Percentiles rank a stretch among this genome's conserved stretches.
Conservation (phyloP, 2,888 invertebrate species). For the Erebia ligea region DNA sequence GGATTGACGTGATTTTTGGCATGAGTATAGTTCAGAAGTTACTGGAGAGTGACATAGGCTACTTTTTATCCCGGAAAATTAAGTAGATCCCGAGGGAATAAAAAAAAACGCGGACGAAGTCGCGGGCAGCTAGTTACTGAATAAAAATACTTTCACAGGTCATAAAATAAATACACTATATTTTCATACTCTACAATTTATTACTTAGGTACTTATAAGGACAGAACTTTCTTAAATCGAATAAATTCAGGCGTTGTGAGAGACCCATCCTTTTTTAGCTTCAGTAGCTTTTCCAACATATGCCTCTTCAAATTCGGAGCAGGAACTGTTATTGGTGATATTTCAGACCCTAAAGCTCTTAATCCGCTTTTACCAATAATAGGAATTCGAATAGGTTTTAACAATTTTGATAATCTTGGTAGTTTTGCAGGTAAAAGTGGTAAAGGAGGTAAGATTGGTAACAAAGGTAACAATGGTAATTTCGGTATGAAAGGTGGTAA, state of each 20-base stretch:
- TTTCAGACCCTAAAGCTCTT: conserved; percentile 49
- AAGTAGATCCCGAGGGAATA: too few species aligned
- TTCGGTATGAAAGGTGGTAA: conserved; percentile 42
- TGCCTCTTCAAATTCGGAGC: conserved; percentile 25
- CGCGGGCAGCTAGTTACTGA: too few species aligned
- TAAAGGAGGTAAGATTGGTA: conserved; percentile 37
- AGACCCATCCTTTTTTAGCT: conserved; percentile 56
- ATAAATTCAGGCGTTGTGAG: conserved; percentile 56
- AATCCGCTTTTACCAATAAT: conserved; percentile 46
- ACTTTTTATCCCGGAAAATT: too few species aligned
- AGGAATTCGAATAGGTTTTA: conserved; percentile 48
- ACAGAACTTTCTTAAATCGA: conserved; percentile 54
- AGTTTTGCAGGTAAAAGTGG: conserved; percentile 42
- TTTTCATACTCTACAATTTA: neutral
- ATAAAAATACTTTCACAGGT: neutral
- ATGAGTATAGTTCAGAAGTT: too few species aligned
- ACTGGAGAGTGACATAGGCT: too few species aligned
- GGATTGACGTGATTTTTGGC: too few species aligned
- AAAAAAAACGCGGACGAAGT: too few species aligned
- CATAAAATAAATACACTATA: neutral
- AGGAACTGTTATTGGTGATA: conserved; percentile 45
- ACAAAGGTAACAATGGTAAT: conserved; percentile 32
- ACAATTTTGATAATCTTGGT: conserved; percentile 42
- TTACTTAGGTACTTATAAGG: neutral
- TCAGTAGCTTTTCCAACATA: conserved; percentile 52